Base-by-base conservation (phyloP, 2,113 vertebrate genomes). In the Ochotona princeps region DNA sequence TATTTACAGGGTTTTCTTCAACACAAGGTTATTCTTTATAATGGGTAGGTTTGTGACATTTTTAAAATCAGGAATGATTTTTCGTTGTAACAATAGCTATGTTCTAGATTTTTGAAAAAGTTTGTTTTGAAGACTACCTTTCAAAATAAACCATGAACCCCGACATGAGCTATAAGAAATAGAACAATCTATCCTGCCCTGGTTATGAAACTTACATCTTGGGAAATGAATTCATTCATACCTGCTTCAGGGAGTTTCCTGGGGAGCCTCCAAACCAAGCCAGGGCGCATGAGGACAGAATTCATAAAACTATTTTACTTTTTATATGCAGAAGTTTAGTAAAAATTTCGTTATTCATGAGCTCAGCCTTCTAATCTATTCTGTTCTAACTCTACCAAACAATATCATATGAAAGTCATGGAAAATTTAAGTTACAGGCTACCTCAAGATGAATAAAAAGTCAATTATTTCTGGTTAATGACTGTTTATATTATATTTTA, bases 381-480 rank as follows among this genome's bases (percentile, higher is more conserved):
- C 7, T 67, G 54, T 30, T 72, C 35, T 93, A 61, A 73, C 3
- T 75, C 25, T 69, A 35, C 0, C 26, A 80, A 73, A 61, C 54
- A 91, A 76, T 38, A 38, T 4, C 35, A 2, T 13, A 72, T 75
- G 54, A 75, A 83, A n/a, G 70, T 15, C 44, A 6, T n/a, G 79
- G 26, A 63, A 80, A 65, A 91, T 8, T 12, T 47, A 93, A 79
- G 86, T 54, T 51, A 54, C 14, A 72, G 32, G 20, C 72, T 63
- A 32, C 5, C 57, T 93, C 81, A 69, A 88, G 13, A 78, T 1
- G 73, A 67, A 63, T 87, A 30, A 65, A 85, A 91, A 61, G 21
- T 26, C 47, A 83, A 75, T 51, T 86, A 84, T 66, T 89, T 94
- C 76, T 83, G 79, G 32, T 54, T 32, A 67, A 61, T 60, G 47